A percentile compares a stretch with the other conserved stretches of the same genome.
phyloP scores from a whole-genome alignment of 2,888 invertebrate genomes.

The Deroplatys truncata region DNA sequence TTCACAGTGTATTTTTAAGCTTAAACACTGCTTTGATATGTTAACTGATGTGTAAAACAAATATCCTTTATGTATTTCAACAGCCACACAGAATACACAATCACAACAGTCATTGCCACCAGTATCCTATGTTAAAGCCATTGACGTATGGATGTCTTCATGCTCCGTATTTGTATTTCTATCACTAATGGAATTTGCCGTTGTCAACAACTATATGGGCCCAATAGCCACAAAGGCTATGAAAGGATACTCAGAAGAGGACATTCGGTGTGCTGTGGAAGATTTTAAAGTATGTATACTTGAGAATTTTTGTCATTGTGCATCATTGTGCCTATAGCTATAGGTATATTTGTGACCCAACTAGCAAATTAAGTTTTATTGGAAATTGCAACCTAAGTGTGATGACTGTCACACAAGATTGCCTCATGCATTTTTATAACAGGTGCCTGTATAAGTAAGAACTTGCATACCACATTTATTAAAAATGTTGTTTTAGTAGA shows the following conservation, averaged over 20 bases:
- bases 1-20: no score
- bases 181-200: constrained; percentile 84
- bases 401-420: no score
- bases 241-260: constrained; percentile 87
- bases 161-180: constrained; percentile 90
- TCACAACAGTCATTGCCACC: constrained; percentile 86
- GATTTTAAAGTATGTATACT: constrained; percentile 63
- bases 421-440: no score
- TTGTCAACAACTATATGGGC: constrained; percentile 85
- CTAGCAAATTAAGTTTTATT: not conserved
- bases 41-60: no score
- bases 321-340: no score
- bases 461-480: no score
- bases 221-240: constrained; percentile 83
- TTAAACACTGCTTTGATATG: no score
- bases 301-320: not conserved
- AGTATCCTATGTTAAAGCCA: constrained; percentile 89
- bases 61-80: not conserved
- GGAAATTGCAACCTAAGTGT: not conserved
- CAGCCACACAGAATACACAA: constrained; percentile 89
- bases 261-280: constrained; percentile 65
- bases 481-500: no score
- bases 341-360: no score
- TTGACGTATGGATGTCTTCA: constrained; percentile 90
- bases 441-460: no score